A percentile compares a stretch with the other conserved stretches of the same genome.
Evolutionary conservation across 2,797 vertebrate genomes (phyloP).

Genomic region (Lacerta bilineata): DNA sequence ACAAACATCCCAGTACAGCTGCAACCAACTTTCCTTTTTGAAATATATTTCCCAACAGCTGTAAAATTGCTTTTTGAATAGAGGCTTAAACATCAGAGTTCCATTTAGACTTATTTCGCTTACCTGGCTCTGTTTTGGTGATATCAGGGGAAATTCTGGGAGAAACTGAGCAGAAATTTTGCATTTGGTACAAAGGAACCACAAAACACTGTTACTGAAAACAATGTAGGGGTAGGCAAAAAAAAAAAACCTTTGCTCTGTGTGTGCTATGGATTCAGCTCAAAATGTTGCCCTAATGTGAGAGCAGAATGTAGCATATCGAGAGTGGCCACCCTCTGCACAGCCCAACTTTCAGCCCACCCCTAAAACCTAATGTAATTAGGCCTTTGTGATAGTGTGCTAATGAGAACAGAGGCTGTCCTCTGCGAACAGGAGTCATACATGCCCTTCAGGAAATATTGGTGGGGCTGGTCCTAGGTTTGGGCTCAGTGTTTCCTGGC

Average conservation of each 20-base stretch:
- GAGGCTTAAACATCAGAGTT: neutral
- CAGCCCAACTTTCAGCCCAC: neutral
- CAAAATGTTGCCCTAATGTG: too few relatives aligned
- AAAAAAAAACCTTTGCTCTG: neutral
- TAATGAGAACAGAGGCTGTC: neutral
- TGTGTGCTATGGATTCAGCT: neutral
- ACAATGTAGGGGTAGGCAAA: neutral
- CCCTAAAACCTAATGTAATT: neutral
- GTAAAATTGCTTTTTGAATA: neutral
- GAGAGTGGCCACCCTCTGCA: too few relatives aligned
- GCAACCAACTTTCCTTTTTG: neutral
- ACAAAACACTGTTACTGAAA: neutral
- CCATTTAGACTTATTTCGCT: neutral
- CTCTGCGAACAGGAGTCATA: neutral
- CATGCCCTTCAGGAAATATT: neutral
- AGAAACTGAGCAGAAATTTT: neutral
- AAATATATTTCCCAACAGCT: neutral
- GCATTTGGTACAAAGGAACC: neutral
- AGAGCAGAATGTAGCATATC: neutral
- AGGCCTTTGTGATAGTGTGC: neutral
- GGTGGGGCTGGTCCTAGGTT: neutral
- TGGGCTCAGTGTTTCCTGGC: neutral
- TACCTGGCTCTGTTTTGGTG: too few relatives aligned
- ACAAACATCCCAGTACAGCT: conserved; percentile 5
- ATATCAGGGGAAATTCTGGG: neutral